Percentiles rank a stretch among this genome's conserved stretches.
These are phyloP conservation scores for Lophotriccus pileatus DNA, from an alignment of 2,797 vertebrate genomes.

Conservation along the genomic window DNA sequence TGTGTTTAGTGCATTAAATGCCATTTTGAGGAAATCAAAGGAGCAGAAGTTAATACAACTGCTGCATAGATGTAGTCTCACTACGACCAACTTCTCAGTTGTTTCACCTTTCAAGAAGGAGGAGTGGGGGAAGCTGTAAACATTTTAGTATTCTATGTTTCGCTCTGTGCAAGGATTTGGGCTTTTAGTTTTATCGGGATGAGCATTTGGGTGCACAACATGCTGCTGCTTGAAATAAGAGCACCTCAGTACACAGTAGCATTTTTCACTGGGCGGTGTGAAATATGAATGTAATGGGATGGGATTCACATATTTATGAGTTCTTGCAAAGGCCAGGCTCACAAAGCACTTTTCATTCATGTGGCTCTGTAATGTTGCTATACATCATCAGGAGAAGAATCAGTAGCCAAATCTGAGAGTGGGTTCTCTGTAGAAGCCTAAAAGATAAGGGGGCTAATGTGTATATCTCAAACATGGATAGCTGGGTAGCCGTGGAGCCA, in stretches of 20 bases:
- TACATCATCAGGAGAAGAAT: background rate
- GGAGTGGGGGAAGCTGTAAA: background rate
- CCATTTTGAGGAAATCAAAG: background rate
- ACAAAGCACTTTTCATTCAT: background rate
- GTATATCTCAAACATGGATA: background rate
- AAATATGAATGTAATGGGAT: background rate
- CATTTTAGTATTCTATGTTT: background rate
- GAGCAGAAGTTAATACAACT: background rate
- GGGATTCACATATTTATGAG: background rate
- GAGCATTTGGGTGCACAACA: background rate
- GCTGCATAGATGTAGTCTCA: background rate
- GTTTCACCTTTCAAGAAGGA: background rate
- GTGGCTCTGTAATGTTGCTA: rapidly evolving
- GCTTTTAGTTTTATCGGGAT: background rate
- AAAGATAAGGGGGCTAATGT: background rate
- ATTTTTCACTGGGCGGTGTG: background rate
- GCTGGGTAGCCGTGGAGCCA: background rate
- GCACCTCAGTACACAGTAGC: background rate
- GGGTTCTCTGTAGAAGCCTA: background rate
- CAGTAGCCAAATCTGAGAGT: background rate
- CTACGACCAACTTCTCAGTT: background rate
- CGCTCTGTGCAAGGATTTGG: background rate
- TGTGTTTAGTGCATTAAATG: background rate
- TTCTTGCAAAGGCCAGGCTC: background rate
- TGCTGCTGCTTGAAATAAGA: background rate